Evolutionary conservation across 2,113 vertebrate species (phyloP), one percentile per base, ranked within the genome.

Genomic region (Engystomops pustulosus): DNA sequence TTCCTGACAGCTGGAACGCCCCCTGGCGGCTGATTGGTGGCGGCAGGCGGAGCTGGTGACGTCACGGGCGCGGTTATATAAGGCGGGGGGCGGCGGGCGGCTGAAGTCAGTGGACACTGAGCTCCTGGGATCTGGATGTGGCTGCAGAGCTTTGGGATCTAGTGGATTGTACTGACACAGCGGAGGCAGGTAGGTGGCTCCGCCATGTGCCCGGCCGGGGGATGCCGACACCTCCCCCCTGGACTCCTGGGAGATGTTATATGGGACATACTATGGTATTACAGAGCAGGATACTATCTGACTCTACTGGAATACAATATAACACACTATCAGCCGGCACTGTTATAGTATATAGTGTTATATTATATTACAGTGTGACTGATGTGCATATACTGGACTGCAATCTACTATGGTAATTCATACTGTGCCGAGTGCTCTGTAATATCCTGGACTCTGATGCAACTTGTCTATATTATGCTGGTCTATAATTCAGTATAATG

Each of bases 51-150:
- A 34, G 58, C 69, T 25, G 1, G 8, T 79, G 83, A 85, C 34
- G 74, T 85, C 83, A 85, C 23, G 15, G 6, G 34, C 82, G 69
- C 20, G 62, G 62, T 58, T 78, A 85, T 85, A 85, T 78, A 85
- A 70, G n/a, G 58, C 47, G 20, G 62, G 44, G 10, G 62, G 20
- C 27, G 2, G 81, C 25, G 5, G 14, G 34, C 82, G 25, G 44
- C 72, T 41, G 72, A 72, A 44, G 27, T 17, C 82, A 77, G 55
- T 34, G 58, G 41, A 15, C 5, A 30, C n/a, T 70, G 9, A 8
- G 69, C 32, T 45, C 18, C 5, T 38, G 58, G 38, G 58, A 44
- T 62, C 79, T 49, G 60, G 20, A 49, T 51, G 58, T 25, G 60
- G 3, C 27, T 20, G 47, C 3, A n/a, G n/a, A n/a, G n/a, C n/a